These are phyloP conservation scores for Athalia cordata DNA, from an alignment of 2,888 invertebrate genomes.

Conservation along the genomic window DNA sequence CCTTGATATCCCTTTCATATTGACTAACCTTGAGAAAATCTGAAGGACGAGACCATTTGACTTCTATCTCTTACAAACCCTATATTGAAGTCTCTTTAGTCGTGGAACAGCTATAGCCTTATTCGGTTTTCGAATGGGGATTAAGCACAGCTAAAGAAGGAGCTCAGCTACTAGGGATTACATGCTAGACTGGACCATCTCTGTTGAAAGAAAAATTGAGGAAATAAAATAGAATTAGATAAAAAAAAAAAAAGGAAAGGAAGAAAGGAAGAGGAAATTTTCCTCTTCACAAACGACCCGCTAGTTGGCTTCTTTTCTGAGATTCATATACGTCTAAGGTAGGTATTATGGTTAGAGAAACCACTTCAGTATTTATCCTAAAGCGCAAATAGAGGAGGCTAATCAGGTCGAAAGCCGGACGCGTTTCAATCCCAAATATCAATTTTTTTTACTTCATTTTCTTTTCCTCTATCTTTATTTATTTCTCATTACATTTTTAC, in stretches of 20 bases:
- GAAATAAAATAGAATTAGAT: neutral
- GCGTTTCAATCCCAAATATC: constrained; percentile 1
- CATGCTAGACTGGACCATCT: constrained; percentile 17
- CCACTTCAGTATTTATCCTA: too few species aligned
- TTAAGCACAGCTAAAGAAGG: neutral
- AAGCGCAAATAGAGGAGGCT: neutral
- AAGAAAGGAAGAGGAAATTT: constrained; percentile 17
- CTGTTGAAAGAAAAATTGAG: constrained; percentile 15
- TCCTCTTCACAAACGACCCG: neutral
- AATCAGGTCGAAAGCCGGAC: constrained; percentile 8
- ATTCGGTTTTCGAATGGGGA: constrained; percentile 9
- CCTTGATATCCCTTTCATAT: too few species aligned
- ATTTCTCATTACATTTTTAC: too few species aligned
- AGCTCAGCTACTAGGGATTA: constrained; percentile 12
- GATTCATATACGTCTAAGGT: too few species aligned
- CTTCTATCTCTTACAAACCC: neutral
- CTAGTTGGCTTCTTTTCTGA: constrained; percentile 1
- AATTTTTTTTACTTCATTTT: neutral
- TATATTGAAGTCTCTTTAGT: neutral
- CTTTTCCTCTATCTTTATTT: too few species aligned
- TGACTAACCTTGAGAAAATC: too few species aligned
- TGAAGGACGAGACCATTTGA: neutral
- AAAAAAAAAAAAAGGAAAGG: neutral
- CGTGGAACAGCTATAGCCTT: neutral
- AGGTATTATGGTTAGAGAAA: too few species aligned